Conservation (phyloP, 2,113 vertebrate genomes). For the Pachypanchax playfairii region DNA sequence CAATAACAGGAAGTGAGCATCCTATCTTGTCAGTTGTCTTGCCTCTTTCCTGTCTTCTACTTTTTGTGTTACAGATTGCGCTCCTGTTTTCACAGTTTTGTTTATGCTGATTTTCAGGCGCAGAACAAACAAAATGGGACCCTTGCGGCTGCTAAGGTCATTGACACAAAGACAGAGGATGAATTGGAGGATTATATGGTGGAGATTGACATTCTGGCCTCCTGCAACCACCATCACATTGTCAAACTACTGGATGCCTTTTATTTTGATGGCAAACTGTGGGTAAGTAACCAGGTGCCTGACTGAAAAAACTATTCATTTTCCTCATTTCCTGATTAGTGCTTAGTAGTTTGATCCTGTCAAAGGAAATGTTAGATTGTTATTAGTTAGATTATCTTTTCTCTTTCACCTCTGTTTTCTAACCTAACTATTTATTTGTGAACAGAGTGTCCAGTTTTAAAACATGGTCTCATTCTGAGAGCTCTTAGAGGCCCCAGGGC, state of each 20-base stretch:
- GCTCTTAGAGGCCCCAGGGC: slow-evolving; percentile 53
- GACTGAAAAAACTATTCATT: slow-evolving; percentile 2
- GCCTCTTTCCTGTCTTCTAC: background rate
- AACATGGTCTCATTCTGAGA: slow-evolving; percentile 38
- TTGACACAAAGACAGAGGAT: slow-evolving; percentile 98
- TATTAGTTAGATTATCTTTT: too few species aligned
- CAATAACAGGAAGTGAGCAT: too few species aligned
- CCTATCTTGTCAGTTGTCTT: too few species aligned
- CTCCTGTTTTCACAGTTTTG: background rate
- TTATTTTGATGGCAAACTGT: slow-evolving; percentile 96
- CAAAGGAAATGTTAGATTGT: too few species aligned
- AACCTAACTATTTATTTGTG: background rate
- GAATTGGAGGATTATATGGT: slow-evolving; percentile 99
- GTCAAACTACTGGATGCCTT: slow-evolving; percentile 98
- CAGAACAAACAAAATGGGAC: slow-evolving; percentile 96
- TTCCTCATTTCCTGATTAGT: background rate
- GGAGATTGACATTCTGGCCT: slow-evolving; percentile 97
- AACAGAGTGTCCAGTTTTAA: slow-evolving; percentile 24
- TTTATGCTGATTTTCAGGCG: slow-evolving; percentile 75
- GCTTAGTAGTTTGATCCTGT: background rate
- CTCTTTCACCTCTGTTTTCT: background rate
- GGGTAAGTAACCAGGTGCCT: slow-evolving; percentile 81
- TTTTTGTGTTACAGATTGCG: background rate
- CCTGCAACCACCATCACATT: slow-evolving; percentile 94
- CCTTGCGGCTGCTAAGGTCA: slow-evolving; percentile 97